Base-by-base conservation (phyloP, 2,113 vertebrate genomes). In the Coregonus clupeaformis region DNA sequence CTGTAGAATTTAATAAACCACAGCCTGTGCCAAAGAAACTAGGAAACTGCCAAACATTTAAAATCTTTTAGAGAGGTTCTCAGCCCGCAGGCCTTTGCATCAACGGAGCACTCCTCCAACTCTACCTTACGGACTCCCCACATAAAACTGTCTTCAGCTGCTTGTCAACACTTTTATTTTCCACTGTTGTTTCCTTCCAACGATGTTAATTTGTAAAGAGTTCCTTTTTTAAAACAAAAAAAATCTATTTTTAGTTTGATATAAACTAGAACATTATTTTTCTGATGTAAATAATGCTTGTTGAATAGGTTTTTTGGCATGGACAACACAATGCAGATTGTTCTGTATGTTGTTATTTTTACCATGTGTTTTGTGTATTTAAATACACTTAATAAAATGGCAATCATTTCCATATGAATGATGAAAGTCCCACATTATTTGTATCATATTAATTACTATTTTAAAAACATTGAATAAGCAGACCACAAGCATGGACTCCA, bases 271-370 rank as follows among this genome's bases (percentile, higher is more conserved):
- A 74, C 87, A 90, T 87, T 92, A 91, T 91, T 92, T 80, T 91
- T 90, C 80, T 85, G 86, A 86, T 93, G 91, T 93, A 94, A 85
- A 93, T 92, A 89, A 83, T 88, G 84, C 82, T 77, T 82, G 87
- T 86, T 78, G 82, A 88, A 77, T 80, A 74, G 75, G 84, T 86
- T 82, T 89, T 82, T 84, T 42, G 87, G 82, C 75, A 49, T 65
- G 65, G 65, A 68, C 67, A 47, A 69, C 72, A 71, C 68, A 72
- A 64, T 78, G 78, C 52, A 80, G 36, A 75, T 36, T 73, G 32
- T n/a, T 60, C n/a, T 22, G 57, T 72, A 72, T 64, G 69, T 69
- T 27, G 3, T n/a, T 30, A 24, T 45, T 68, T 45, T n/a, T 68
- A 42, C 36, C 36, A 68, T 47, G 91, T 90, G 85, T 89, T 20